Base-by-base conservation (phyloP, 2,113 vertebrate species). In the Ranitomeya imitator region DNA sequence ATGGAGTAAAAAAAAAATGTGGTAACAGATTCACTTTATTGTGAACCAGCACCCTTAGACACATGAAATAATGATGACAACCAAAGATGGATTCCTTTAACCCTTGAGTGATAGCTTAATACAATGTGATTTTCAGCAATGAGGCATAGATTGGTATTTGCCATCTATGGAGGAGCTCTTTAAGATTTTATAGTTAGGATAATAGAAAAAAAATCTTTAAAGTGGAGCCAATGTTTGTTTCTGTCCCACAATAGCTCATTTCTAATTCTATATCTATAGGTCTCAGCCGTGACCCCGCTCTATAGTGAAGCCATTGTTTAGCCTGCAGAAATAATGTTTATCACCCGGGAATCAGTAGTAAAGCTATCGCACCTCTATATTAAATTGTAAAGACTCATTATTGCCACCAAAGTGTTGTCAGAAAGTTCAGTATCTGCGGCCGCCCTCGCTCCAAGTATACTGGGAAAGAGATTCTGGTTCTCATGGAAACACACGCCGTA, bases 361-460 rank as follows among this genome's bases (percentile, higher is more conserved):
- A 61, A 61, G 55, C 55, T 37, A 61, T 4, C 18, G 57, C 59
- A 81, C 23, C 79, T 81, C n/a, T 60, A 10, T 26, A 59, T 60
- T 23, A 60, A 15, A 80, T 80, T 80, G 78, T 80, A 80, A 59
- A 80, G 78, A 16, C 78, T 80, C 78, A 80, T 80, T 80, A 80
- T 60, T 60, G 78, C 19, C 78, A 60, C 78, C 77, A 80, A 80
- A 80, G 78, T 80, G 55, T 81, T 81, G 79, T 81, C 79, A 81
- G 14, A 81, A 81, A 60, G 79, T 81, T 81, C 79, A 59, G 79
- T 3, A 61, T 14, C 23, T 23, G 77, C 52, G 0, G 6, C 57
- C 61, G 57, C 79, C 79, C 79, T 31, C 59, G 31, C 61, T 19
- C 57, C 31, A 10, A 60, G 18, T 37, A 61, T 23, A 81, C 57